Evolutionary conservation across 1,140 invertebrate species (phyloP).

Genomic region (Ladona fulva): DNA sequence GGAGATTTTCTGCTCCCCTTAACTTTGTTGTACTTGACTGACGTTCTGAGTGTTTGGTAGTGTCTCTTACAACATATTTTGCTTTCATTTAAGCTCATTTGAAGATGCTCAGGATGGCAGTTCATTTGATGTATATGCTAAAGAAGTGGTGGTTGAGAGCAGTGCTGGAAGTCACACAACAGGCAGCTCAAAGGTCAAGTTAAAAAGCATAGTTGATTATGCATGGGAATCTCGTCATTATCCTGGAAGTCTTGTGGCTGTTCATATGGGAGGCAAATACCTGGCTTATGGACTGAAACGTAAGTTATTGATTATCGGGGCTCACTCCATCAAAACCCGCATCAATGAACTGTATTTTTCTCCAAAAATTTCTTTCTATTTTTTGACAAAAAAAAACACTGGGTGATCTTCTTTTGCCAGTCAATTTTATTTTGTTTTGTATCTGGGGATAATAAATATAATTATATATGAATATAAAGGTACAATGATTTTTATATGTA

Average conservation of each 20-base stretch:
- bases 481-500: no score
- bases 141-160: constrained; percentile 58
- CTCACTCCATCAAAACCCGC: no score
- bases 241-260: constrained; percentile 75
- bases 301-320: constrained; percentile 39
- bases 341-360: no score
- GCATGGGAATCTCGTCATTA: constrained; percentile 84
- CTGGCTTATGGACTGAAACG: constrained; percentile 86
- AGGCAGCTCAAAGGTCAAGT: constrained; percentile 80
- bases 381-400: no score
- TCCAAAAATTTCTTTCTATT: no score
- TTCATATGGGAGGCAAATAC: constrained; percentile 75
- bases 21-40: no score
- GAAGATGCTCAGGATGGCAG: background rate
- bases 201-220: constrained; percentile 85
- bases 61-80: background rate
- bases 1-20: no score
- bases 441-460: no score
- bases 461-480: no score
- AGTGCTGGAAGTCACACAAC: constrained; percentile 57
- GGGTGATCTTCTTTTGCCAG: no score
- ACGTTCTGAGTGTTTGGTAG: no score
- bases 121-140: background rate
- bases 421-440: no score
- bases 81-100: background rate